Evolutionary conservation across 1,140 invertebrate species (phyloP).

Genomic region (Mya arenaria): DNA sequence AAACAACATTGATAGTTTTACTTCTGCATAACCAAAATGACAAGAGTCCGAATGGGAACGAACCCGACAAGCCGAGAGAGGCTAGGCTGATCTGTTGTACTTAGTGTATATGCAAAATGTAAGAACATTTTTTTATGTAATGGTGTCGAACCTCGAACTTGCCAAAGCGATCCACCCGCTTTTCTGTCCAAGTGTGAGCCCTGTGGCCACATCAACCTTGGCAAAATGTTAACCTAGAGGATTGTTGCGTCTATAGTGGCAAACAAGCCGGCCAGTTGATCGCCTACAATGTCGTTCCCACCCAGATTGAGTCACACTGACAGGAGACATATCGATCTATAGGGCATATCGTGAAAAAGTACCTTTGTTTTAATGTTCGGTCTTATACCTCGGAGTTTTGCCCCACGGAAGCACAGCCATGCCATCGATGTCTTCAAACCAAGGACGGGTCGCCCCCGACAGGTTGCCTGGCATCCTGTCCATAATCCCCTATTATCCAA

Average conservation of each 20-base stretch:
- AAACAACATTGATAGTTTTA: no score
- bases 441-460: background rate
- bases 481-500: slow-evolving; percentile 18
- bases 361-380: background rate
- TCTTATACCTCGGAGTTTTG: background rate
- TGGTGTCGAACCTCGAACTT: background rate
- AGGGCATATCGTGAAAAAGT: background rate
- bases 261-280: background rate
- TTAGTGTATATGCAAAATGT: no score
- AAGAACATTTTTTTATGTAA: no score
- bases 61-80: no score
- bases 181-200: background rate
- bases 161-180: background rate
- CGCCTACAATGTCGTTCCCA: background rate
- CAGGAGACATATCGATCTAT: background rate
- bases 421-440: background rate
- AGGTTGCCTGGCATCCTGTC: background rate
- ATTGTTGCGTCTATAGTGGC: background rate
- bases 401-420: background rate
- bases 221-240: background rate
- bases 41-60: no score
- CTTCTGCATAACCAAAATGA: no score
- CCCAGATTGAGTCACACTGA: no score
- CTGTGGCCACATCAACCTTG: background rate
- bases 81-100: no score